phyloP scores from a whole-genome alignment of 2,113 vertebrate species.

The Gymnorhina tibicen region DNA sequence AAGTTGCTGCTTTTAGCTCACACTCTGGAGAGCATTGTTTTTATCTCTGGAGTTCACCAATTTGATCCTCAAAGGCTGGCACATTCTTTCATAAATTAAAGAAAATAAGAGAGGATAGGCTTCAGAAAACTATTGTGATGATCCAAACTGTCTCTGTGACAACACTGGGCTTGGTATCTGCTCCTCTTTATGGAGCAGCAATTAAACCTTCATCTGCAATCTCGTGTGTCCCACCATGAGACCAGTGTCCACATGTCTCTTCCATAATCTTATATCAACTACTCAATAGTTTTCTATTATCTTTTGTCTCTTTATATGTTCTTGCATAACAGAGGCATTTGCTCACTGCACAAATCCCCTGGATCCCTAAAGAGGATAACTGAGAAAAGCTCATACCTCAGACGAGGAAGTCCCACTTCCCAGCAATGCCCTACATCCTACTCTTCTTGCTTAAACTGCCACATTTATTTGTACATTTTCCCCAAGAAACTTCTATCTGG shows the following conservation, averaged over 20 bases:
- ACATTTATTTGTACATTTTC: neutral
- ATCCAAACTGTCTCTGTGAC: neutral
- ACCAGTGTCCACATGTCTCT: accelerated
- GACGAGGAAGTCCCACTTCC: neutral
- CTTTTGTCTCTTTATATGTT: neutral
- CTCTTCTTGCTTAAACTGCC: neutral
- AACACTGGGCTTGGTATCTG: neutral
- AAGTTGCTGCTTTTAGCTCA: neutral
- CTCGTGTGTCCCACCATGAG: accelerated
- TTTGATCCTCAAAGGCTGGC: neutral
- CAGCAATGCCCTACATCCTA: neutral
- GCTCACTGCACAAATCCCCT: neutral
- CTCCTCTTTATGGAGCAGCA: neutral
- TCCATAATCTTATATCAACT: neutral
- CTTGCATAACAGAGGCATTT: neutral
- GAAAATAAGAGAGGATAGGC: neutral
- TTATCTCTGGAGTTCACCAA: neutral
- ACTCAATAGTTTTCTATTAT: neutral
- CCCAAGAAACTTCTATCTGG: neutral
- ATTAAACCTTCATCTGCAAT: neutral
- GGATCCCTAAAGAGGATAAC: neutral
- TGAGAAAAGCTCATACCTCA: neutral
- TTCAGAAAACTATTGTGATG: neutral
- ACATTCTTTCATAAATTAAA: neutral
- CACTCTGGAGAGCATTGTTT: neutral